Percentiles rank a stretch among this genome's conserved stretches.
phyloP scores from a whole-genome alignment of 2,113 vertebrate species.

The Sterrhoptilus dennistouni region DNA sequence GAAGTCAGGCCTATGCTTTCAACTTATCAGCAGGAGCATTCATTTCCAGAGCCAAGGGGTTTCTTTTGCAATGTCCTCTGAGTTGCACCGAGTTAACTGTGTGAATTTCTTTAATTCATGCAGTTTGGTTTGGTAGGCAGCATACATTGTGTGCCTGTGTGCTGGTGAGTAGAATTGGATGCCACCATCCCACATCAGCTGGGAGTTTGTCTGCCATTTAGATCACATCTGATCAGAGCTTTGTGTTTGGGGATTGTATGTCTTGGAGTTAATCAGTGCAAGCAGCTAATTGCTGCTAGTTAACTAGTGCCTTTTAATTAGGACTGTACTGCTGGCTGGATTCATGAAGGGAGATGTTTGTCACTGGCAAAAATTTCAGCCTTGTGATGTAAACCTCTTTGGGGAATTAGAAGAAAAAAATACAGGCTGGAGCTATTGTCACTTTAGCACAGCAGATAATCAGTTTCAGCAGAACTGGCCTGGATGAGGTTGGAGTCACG shows the following conservation, averaged over 20 bases:
- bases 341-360: not conserved
- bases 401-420: not conserved
- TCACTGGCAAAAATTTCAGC: not conserved
- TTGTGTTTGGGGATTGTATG: not conserved
- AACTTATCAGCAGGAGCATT: not conserved
- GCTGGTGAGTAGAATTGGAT: not conserved
- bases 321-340: not conserved
- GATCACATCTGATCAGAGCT: not conserved
- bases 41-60: not conserved
- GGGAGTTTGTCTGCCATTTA: not conserved
- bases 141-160: not conserved
- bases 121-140: not conserved
- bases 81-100: not conserved
- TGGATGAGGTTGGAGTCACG: constrained; percentile 9
- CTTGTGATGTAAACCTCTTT: constrained; percentile 27
- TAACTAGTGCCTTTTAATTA: constrained; percentile 29
- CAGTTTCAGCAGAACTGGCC: constrained; percentile 46
- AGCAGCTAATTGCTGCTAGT: not conserved
- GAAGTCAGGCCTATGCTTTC: not conserved
- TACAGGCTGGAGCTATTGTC: not conserved
- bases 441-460: not conserved
- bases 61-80: not conserved
- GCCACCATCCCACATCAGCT: not conserved
- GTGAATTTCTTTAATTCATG: not conserved
- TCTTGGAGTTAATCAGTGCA: not conserved